phyloP scores from a whole-genome alignment of 92 coral and sea anemone genomes.

The Umimayanthus kanabou region DNA sequence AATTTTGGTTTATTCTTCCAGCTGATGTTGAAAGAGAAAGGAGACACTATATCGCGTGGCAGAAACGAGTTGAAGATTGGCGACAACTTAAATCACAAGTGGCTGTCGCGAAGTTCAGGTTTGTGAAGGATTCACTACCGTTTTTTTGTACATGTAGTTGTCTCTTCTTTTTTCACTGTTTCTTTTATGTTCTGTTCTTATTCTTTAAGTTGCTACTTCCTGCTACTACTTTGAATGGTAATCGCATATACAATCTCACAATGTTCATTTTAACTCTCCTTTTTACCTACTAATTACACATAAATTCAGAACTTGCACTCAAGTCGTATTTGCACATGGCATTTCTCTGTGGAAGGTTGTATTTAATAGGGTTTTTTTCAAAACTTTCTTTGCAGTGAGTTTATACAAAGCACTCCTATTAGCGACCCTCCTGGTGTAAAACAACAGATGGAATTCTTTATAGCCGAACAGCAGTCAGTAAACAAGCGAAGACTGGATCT shows the following conservation, averaged over 20 bases:
- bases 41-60: constrained; percentile 78
- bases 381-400: constrained; percentile 62
- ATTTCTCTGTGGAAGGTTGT: too few relatives aligned
- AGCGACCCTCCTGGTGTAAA: constrained; percentile 80
- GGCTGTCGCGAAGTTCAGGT: constrained; percentile 75
- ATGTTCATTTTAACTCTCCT: not conserved
- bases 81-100: constrained; percentile 76
- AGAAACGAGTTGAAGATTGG: constrained; percentile 91
- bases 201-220: not conserved
- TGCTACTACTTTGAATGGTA: not conserved
- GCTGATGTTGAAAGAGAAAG: constrained; percentile 94
- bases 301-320: too few relatives aligned
- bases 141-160: not conserved
- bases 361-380: too few relatives aligned
- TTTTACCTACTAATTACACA: not conserved
- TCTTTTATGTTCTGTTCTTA: not conserved
- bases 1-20: not conserved
- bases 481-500: constrained; percentile 83
- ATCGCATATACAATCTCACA: too few relatives aligned
- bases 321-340: too few relatives aligned
- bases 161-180: not conserved
- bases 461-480: constrained; percentile 71
- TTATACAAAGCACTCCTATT: constrained; percentile 75
- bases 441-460: constrained; percentile 73
- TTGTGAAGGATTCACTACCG: constrained; percentile 1